Evolutionary conservation across 2,113 vertebrate species (phyloP), one percentile per base, ranked within the genome.

Genomic region (Clarias batrachus): DNA sequence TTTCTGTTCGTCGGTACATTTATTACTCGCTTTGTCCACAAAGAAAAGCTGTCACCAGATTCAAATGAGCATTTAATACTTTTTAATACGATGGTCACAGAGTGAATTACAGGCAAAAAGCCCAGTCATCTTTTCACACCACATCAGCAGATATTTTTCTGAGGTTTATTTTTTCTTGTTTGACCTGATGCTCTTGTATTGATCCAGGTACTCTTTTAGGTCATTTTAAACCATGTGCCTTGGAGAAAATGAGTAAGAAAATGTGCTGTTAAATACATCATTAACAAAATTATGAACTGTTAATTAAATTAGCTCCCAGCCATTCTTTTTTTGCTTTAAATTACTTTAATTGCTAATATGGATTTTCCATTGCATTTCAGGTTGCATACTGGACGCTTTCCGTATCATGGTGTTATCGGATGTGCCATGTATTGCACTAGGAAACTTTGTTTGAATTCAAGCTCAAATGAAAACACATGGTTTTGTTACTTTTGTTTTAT

Each of bases 81-180:
- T 88, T 65, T 82, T 87, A 84, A 83, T 84, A 10, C 19, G 79
- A 66, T 88, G 60, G 59, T 86, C 73, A 86, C 84, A 80, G 71
- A 88, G 81, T 66, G 62, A 48, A 19, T 65, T 30, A 30, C 81
- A 68, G 80, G 81, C 68, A 14, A 25, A 4, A 63, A 62, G 52
- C 76, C 83, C 60, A 83, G 74, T 52, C 63, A 54, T 68, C 74
- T 71, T 60, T 87, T 68, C 48, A 62, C 74, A 59, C 73, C 66
- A 17, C 33, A 52, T 70, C 60, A 25, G 52, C 25, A 57, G n/a
- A 66, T n/a, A 27, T 33, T 27, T 87, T 82, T 68, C 73, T 27
- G 30, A 12, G 65, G 5, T 59, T 19, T 57, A 87, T 82, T 85
- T 83, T 79, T 63, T 87, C 82, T 88, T 66, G 30, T 33, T 73